These are phyloP conservation scores for Melanargia galathea DNA, from an alignment of 2,888 invertebrate genomes.

Conservation along the genomic window DNA sequence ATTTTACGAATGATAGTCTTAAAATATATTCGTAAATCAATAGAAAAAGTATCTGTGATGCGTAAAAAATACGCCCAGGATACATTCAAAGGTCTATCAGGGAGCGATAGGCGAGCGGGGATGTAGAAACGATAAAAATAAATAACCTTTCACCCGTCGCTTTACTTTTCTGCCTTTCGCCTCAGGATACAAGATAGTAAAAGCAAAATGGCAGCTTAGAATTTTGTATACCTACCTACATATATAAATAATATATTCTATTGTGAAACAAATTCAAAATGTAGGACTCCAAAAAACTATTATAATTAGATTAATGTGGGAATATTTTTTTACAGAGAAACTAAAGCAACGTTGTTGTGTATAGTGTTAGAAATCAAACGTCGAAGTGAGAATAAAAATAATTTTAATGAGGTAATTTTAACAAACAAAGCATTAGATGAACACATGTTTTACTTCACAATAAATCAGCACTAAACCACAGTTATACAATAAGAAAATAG, in stretches of 20 bases:
- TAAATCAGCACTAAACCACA: too few species aligned
- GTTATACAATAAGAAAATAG: too few species aligned
- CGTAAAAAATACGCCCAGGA: not conserved
- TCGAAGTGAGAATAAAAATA: too few species aligned
- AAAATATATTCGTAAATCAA: constrained; percentile 1
- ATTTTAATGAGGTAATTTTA: too few species aligned
- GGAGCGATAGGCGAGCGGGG: not conserved
- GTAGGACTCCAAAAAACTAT: not conserved
- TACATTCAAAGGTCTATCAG: not conserved
- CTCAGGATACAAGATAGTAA: not conserved
- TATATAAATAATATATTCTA: too few species aligned
- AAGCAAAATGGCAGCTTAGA: not conserved
- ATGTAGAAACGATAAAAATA: not conserved
- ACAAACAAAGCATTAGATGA: too few species aligned
- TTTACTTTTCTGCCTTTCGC: not conserved
- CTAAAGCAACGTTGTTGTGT: not conserved
- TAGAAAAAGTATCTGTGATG: not conserved
- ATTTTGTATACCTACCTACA: too few species aligned
- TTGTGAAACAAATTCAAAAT: too few species aligned
- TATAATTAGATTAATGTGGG: not conserved
- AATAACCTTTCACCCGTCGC: constrained; percentile 2
- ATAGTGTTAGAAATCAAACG: too few species aligned
- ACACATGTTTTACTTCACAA: too few species aligned
- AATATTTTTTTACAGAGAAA: not conserved
- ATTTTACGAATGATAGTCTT: too few species aligned